A percentile compares a stretch with the other conserved stretches of the same genome.
Evolutionary conservation across 2,888 invertebrate species (phyloP).

Genomic region (Heliconius ethilla): DNA sequence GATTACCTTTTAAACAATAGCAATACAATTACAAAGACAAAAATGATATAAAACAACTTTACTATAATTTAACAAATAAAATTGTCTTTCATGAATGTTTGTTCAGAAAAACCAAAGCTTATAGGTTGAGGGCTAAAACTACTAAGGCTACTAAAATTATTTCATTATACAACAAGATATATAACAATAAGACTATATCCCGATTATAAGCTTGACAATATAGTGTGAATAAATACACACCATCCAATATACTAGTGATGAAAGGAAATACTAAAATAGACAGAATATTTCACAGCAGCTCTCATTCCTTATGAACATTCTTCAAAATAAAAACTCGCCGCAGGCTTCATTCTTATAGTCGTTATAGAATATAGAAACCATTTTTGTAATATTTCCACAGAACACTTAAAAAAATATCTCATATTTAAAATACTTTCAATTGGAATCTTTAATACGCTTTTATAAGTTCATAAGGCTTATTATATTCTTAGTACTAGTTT

Average conservation of each 20-base stretch:
- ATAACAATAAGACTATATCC: not conserved
- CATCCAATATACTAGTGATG: not conserved
- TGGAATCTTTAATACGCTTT: not conserved
- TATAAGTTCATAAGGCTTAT: not conserved
- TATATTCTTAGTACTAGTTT: not conserved
- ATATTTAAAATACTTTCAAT: not conserved
- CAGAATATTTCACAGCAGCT: not conserved
- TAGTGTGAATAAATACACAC: not conserved
- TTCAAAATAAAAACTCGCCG: conserved; percentile 18
- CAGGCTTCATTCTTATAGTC: conserved; percentile 1
- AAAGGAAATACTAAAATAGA: conserved; percentile 6
- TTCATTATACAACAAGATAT: not conserved
- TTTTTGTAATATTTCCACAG: not conserved
- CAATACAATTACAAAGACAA: no score
- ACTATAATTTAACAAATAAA: no score
- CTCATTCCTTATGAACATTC: conserved; percentile 10
- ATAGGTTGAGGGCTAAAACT: no score
- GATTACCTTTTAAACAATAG: not conserved
- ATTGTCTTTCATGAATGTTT: no score
- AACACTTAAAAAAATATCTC: not conserved
- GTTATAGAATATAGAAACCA: not conserved
- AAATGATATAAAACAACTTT: no score
- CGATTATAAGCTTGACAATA: not conserved
- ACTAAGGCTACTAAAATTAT: not conserved
- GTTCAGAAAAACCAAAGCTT: no score